Conservation (phyloP, 2,888 invertebrate genomes). For the Trachelus iudaicus region DNA sequence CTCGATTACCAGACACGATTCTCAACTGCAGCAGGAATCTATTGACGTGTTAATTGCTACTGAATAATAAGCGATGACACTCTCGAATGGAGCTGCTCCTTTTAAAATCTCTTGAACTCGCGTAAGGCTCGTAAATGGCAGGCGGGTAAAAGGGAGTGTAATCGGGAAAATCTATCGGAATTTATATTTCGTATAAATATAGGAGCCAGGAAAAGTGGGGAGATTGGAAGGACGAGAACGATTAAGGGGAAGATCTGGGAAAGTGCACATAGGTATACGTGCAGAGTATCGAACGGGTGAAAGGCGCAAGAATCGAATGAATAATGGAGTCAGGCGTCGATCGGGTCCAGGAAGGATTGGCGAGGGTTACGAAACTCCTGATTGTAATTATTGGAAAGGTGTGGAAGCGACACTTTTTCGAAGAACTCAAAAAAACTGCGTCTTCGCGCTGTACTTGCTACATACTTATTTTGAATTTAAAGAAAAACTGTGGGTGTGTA, state of each 20-base stretch:
- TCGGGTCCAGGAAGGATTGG: not conserved
- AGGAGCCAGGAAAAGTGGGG: not conserved
- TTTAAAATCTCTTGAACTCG: conserved; percentile 46
- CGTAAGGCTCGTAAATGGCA: not conserved
- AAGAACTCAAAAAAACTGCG: too few species aligned
- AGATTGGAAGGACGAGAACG: not conserved
- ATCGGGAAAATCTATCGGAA: not conserved
- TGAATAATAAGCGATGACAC: conserved; percentile 55
- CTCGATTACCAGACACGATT: not conserved
- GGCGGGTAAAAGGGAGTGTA: not conserved
- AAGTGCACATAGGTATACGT: not conserved
- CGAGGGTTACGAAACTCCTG: not conserved
- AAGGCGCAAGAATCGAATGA: not conserved
- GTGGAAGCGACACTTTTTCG: too few species aligned
- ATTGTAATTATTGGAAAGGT: too few species aligned
- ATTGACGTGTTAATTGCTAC: conserved; percentile 60
- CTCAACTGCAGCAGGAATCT: conserved; percentile 52
- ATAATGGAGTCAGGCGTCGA: not conserved
- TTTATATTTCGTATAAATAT: not conserved
- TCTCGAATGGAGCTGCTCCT: conserved; percentile 46
- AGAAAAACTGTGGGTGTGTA: too few species aligned
- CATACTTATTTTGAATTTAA: too few species aligned
- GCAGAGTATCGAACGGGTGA: not conserved
- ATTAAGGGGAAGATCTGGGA: not conserved
- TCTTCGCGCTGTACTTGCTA: too few species aligned